These are phyloP conservation scores for Charaxes varanes DNA, from an alignment of 1,140 invertebrate genomes.

Conservation along the genomic window DNA sequence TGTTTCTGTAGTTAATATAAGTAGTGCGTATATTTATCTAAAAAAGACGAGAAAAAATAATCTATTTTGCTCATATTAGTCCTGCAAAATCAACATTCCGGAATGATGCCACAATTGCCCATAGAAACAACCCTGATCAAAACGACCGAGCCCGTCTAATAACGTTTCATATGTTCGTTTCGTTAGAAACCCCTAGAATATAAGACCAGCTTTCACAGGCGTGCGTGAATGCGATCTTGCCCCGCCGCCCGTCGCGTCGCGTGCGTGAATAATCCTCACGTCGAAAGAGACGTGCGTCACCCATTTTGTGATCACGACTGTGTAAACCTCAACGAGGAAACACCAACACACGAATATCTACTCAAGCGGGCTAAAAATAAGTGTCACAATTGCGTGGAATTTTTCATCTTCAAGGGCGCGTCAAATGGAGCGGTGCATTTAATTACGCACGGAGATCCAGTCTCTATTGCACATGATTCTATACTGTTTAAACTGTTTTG, in stretches of 20 bases:
- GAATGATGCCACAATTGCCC: no score
- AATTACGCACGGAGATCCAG: conserved; percentile 19
- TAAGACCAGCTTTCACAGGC: conserved; percentile 14
- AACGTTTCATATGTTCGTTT: background rate
- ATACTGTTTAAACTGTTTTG: conserved; percentile 19
- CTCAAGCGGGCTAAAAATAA: background rate
- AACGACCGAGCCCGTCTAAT: conserved; percentile 1
- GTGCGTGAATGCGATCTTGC: conserved; percentile 15
- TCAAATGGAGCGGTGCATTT: conserved; percentile 18
- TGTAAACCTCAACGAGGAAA: background rate
- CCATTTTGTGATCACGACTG: conserved; percentile 18
- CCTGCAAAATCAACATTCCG: no score
- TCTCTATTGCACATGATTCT: conserved; percentile 18
- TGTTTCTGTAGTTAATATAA: no score
- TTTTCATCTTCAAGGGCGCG: conserved; percentile 1
- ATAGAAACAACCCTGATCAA: no score
- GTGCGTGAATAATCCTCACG: conserved; percentile 22
- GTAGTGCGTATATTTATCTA: no score
- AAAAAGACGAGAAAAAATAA: no score
- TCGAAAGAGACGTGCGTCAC: conserved; percentile 19
- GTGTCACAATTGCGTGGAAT: background rate
- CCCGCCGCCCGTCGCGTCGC: conserved; percentile 14
- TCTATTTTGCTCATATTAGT: no score
- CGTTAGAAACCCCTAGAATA: conserved; percentile 10
- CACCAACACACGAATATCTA: background rate